Percentiles rank a stretch among this genome's conserved stretches.
Evolutionary conservation across 2,888 invertebrate genomes (phyloP).

Genomic region (Actias luna): DNA sequence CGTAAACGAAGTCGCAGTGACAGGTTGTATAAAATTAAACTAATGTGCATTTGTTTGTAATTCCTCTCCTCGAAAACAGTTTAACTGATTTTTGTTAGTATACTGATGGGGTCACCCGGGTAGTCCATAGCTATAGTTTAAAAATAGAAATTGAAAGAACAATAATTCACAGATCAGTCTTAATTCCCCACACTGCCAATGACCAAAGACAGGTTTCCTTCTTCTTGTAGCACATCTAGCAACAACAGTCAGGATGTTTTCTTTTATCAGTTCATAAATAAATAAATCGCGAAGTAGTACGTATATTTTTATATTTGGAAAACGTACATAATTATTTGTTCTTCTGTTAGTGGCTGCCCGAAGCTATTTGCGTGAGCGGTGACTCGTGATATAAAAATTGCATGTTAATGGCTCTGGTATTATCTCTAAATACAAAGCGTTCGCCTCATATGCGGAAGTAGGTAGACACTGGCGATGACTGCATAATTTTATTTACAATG

Average conservation of each 20-base stretch:
- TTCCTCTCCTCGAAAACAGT: too few species aligned
- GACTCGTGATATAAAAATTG: slow-evolving; percentile 52
- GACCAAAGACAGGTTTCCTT: too few species aligned
- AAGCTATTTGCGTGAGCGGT: slow-evolving; percentile 19
- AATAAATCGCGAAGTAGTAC: not conserved
- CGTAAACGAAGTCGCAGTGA: too few species aligned
- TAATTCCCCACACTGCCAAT: too few species aligned
- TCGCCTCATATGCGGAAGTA: slow-evolving; percentile 36
- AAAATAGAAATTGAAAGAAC: too few species aligned
- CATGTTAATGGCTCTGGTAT: slow-evolving; percentile 49
- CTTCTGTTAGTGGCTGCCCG: slow-evolving; percentile 3
- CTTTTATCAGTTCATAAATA: not conserved
- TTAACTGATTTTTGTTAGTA: too few species aligned
- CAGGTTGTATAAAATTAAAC: too few species aligned
- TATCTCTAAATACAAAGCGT: slow-evolving; percentile 44
- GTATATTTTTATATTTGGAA: not conserved
- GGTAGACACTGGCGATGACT: slow-evolving; percentile 28
- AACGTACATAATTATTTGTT: slow-evolving; percentile 14
- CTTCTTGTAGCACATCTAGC: too few species aligned
- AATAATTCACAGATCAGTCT: too few species aligned
- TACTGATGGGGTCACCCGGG: too few species aligned
- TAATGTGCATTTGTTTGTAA: too few species aligned
- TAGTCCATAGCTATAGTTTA: too few species aligned
- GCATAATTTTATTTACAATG: slow-evolving; percentile 19
- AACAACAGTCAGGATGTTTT: not conserved